These are phyloP conservation scores for Manis crassicaudata DNA, from an alignment of 2,797 vertebrate genomes.

Conservation along the genomic window DNA sequence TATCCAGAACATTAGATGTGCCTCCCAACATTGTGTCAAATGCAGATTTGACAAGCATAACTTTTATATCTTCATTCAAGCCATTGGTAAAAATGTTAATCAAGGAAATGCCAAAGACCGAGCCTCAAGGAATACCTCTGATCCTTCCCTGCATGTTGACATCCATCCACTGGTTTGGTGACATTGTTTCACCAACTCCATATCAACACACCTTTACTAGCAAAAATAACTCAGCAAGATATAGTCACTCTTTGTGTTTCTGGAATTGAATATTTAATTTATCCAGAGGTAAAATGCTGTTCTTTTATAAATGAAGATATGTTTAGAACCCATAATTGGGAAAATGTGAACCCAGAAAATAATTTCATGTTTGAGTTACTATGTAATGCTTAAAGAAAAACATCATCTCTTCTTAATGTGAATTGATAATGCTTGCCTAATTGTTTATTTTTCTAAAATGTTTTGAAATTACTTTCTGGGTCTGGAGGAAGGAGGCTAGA, in stretches of 20 bases:
- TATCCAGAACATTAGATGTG: slow-evolving; percentile 59
- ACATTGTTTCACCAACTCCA: slow-evolving; percentile 3
- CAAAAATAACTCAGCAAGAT: not conserved
- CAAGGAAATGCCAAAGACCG: slow-evolving; percentile 40
- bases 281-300: slow-evolving; percentile 25
- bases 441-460: slow-evolving; percentile 61
- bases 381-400: slow-evolving; percentile 50
- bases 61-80: slow-evolving; percentile 73
- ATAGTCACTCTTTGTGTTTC: slow-evolving; percentile 26
- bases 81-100: slow-evolving; percentile 67
- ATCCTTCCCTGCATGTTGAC: not conserved
- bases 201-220: not conserved
- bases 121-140: not conserved
- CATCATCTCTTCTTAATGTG: slow-evolving; percentile 11
- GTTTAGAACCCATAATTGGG: slow-evolving; percentile 65
- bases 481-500: not conserved
- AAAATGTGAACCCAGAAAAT: slow-evolving; percentile 60
- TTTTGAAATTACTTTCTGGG: slow-evolving; percentile 61
- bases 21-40: slow-evolving; percentile 73
- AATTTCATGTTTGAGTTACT: slow-evolving; percentile 66
- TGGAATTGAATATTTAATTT: slow-evolving; percentile 59
- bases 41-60: slow-evolving; percentile 62
- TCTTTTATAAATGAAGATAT: slow-evolving; percentile 61
- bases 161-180: not conserved
- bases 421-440: slow-evolving; percentile 17